These are phyloP conservation scores for Phocides pigmalion DNA, from an alignment of 1,140 invertebrate species.

Conservation along the genomic window DNA sequence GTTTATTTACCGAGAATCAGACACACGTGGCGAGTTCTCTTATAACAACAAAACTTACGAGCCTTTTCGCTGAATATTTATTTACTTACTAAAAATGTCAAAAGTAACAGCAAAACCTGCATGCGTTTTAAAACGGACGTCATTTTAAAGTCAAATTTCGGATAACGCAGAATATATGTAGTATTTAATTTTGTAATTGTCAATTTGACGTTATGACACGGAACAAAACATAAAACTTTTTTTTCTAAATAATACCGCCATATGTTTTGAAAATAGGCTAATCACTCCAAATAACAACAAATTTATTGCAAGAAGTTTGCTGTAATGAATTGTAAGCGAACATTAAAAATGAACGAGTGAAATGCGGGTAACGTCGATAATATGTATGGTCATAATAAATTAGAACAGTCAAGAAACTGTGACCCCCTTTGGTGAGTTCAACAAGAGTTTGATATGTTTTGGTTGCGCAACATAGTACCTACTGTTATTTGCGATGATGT, in stretches of 20 bases:
- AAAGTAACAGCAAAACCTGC: conserved; percentile 15
- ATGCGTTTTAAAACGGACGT: conserved; percentile 8
- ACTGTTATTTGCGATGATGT: conserved; percentile 77
- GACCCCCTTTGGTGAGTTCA: conserved; percentile 49
- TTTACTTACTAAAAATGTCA: conserved; percentile 31
- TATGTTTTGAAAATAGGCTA: neutral
- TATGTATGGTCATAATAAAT: conserved; percentile 39
- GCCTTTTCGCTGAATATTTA: conserved; percentile 11
- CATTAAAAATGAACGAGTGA: neutral
- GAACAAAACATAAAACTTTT: neutral
- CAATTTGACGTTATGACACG: no score
- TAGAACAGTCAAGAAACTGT: conserved; percentile 55
- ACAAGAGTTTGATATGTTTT: conserved; percentile 72
- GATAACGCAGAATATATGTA: conserved; percentile 2
- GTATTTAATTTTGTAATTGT: neutral
- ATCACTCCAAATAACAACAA: neutral
- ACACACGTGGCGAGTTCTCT: conserved; percentile 32
- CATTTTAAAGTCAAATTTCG: conserved; percentile 21
- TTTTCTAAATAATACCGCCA: neutral
- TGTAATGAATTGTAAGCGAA: neutral
- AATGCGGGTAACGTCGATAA: conserved; percentile 8
- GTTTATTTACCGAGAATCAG: conserved; percentile 36
- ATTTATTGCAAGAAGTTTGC: neutral
- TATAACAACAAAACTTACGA: conserved; percentile 25
- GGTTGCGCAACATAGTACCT: conserved; percentile 67